A percentile compares a stretch with the other conserved stretches of the same genome.
phyloP scores from a whole-genome alignment of 1,140 invertebrate genomes.

The Drosophila ironensis region DNA sequence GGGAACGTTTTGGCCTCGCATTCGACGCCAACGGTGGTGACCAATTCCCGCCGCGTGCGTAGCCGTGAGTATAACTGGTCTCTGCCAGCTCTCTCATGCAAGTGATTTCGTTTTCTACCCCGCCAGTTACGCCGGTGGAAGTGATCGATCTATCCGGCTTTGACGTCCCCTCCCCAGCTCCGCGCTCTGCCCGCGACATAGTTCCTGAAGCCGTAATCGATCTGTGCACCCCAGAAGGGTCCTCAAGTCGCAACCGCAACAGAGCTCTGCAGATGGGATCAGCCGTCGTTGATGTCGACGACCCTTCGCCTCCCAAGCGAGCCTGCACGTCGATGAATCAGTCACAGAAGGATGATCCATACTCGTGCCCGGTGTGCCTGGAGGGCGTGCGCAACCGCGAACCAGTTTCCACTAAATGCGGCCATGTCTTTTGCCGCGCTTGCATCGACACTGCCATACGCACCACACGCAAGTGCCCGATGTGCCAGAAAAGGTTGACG shows the following conservation, averaged over 20 bases:
- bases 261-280: neutral
- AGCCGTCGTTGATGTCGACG: neutral
- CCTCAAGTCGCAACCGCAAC: neutral
- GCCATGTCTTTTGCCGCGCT: constrained; percentile 51
- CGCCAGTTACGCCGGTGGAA: constrained; percentile 24
- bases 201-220: constrained; percentile 28
- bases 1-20: neutral
- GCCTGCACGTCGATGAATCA: neutral
- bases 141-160: constrained; percentile 41
- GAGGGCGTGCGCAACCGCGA: constrained; percentile 24
- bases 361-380: constrained; percentile 63
- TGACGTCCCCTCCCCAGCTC: neutral
- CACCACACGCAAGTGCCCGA: constrained; percentile 43
- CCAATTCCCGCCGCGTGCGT: neutral
- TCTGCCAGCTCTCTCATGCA: too few relatives aligned
- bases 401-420: constrained; percentile 50
- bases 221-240: constrained; percentile 23
- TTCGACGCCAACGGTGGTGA: constrained; percentile 20
- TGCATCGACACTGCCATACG: constrained; percentile 39
- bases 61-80: neutral
- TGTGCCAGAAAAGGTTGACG: constrained; percentile 50
- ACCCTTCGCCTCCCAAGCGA: constrained; percentile 23
- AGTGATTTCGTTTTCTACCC: neutral
- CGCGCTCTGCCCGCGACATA: neutral
- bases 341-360: constrained; percentile 5